A percentile compares a stretch with the other conserved stretches of the same genome.
Conservation (phyloP, 2,888 invertebrate genomes). For the Brenthis daphne region DNA sequence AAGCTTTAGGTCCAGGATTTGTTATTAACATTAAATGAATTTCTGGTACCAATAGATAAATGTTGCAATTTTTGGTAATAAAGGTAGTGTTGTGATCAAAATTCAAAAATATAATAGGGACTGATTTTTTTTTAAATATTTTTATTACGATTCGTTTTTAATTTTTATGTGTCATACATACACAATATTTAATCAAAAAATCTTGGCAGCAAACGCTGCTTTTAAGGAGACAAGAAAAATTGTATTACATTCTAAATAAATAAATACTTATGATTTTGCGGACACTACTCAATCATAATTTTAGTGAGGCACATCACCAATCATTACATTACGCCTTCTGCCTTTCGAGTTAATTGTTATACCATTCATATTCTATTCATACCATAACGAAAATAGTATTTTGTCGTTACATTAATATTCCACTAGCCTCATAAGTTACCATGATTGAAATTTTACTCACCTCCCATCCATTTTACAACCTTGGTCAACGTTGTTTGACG, state of each 20-base stretch:
- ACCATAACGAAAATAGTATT: constrained; percentile 13
- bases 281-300: constrained; percentile 21
- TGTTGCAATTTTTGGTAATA: too few species aligned
- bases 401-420: constrained; percentile 21
- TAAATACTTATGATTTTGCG: constrained; percentile 3
- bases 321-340: constrained; percentile 16
- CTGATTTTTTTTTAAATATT: too few species aligned
- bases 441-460: constrained; percentile 21
- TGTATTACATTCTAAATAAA: background rate
- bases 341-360: constrained; percentile 17
- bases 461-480: constrained; percentile 20
- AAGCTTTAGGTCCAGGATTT: too few species aligned
- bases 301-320: constrained; percentile 16
- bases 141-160: too few species aligned
- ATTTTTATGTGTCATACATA: too few species aligned
- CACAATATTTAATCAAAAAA: too few species aligned
- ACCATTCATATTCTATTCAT: constrained; percentile 14
- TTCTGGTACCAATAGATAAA: too few species aligned
- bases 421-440: constrained; percentile 8
- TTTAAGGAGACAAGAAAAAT: too few species aligned
- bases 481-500: constrained; percentile 12
- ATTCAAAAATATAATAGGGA: too few species aligned
- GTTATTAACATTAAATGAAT: too few species aligned
- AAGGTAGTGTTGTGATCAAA: too few species aligned
- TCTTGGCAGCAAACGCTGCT: too few species aligned